These are phyloP conservation scores for Neofelis nebulosa DNA, from an alignment of 2,113 vertebrate species.

Conservation along the genomic window DNA sequence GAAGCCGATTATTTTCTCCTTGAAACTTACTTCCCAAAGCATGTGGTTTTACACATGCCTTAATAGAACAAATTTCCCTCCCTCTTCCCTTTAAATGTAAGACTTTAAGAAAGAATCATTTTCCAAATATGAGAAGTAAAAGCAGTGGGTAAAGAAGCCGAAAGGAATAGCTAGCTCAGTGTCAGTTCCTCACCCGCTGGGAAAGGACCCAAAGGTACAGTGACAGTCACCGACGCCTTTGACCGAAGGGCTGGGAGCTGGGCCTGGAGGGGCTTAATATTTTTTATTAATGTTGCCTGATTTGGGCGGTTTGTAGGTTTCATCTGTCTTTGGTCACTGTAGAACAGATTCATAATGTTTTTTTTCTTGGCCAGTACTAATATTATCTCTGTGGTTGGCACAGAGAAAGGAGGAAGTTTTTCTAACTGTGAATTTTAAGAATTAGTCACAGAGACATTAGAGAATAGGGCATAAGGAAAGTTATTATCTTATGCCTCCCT, in stretches of 20 bases:
- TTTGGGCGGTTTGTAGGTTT: background rate
- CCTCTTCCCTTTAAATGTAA: background rate
- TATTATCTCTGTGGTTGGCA: background rate
- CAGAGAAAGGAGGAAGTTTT: background rate
- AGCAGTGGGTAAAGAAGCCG: background rate
- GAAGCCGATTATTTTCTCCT: background rate
- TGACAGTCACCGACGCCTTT: background rate
- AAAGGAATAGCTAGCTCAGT: background rate
- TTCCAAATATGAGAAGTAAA: background rate
- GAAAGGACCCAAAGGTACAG: background rate
- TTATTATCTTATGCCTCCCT: background rate
- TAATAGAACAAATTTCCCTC: background rate
- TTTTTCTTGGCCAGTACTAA: background rate
- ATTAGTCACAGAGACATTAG: background rate
- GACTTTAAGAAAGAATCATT: background rate
- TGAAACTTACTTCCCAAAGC: background rate
- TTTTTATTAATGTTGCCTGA: background rate
- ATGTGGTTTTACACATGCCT: background rate
- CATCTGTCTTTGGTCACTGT: background rate
- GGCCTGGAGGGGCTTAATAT: background rate
- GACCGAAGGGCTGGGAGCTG: background rate
- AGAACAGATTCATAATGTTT: background rate
- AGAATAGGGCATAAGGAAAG: background rate
- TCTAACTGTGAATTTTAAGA: slow-evolving; percentile 2
- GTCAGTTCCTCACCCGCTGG: background rate